Evolutionary conservation across 1,140 invertebrate genomes (phyloP).

Genomic region (Zaprionus ghesquierei): DNA sequence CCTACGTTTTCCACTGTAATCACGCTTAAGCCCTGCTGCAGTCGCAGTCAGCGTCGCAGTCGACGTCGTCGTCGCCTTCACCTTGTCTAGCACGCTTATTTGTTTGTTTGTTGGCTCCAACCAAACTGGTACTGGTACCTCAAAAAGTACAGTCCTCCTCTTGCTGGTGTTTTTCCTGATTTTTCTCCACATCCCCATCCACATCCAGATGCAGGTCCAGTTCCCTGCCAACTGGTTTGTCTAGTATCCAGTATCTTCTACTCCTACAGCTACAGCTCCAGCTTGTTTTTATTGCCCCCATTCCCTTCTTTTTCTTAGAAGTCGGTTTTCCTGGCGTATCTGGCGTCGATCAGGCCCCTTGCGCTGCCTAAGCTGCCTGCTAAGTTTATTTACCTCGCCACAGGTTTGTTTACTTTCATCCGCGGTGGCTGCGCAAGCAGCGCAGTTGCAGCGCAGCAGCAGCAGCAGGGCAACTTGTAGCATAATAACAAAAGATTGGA

Average conservation of each 20-base stretch:
- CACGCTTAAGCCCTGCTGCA: slow-evolving; percentile 51
- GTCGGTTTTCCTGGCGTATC: slow-evolving; percentile 62
- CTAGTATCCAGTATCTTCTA: slow-evolving; percentile 61
- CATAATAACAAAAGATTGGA: slow-evolving; percentile 8
- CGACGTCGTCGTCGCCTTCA: slow-evolving; percentile 10
- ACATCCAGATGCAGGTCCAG: slow-evolving; percentile 8
- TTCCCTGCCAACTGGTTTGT: slow-evolving; percentile 64
- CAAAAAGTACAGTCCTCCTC: slow-evolving; percentile 62
- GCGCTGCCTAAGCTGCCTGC: slow-evolving; percentile 28
- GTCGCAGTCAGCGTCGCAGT: slow-evolving; percentile 1
- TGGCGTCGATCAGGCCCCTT: slow-evolving; percentile 53
- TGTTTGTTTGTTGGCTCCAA: slow-evolving; percentile 72
- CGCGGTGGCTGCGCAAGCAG: neutral
- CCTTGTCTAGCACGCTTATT: slow-evolving; percentile 72
- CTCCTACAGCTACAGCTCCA: neutral
- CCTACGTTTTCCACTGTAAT: slow-evolving; percentile 61
- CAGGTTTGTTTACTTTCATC: slow-evolving; percentile 58
- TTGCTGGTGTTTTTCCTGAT: slow-evolving; percentile 64
- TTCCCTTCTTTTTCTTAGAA: slow-evolving; percentile 62
- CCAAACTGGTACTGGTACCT: slow-evolving; percentile 66
- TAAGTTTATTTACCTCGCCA: slow-evolving; percentile 67
- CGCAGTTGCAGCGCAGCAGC: slow-evolving; percentile 29
- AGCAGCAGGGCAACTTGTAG: neutral
- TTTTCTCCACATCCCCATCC: slow-evolving; percentile 53
- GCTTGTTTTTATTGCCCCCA: slow-evolving; percentile 49